A percentile compares a stretch with the other conserved stretches of the same genome.
Evolutionary conservation across 2,888 invertebrate species (phyloP).

Genomic region (Trachelus stipa): DNA sequence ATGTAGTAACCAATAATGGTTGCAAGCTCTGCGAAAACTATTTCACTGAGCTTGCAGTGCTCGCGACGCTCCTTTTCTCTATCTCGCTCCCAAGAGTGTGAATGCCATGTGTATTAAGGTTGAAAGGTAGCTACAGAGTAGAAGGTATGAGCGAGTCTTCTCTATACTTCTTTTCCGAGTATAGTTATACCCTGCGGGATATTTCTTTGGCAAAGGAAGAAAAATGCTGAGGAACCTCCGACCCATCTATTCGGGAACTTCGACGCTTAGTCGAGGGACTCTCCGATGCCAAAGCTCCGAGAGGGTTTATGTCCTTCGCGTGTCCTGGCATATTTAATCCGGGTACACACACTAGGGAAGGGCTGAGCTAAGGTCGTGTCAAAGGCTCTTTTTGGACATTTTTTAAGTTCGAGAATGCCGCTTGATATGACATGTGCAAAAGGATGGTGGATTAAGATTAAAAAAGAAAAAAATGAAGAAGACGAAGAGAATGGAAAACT

Average conservation of each 20-base stretch:
- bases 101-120: neutral
- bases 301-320: constrained; percentile 1
- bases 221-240: constrained; percentile 2
- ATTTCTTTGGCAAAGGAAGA: neutral
- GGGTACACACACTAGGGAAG: neutral
- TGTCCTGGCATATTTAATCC: constrained; percentile 2
- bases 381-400: neutral
- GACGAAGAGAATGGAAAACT: neutral
- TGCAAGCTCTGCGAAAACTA: neutral
- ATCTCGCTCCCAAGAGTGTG: neutral
- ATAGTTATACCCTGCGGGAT: neutral
- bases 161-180: neutral
- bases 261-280: neutral
- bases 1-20: neutral
- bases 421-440: neutral
- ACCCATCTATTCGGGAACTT: neutral
- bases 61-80: neutral
- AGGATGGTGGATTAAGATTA: neutral
- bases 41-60: neutral
- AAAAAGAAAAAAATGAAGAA: neutral
- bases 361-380: neutral
- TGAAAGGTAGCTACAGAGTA: neutral
- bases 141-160: neutral
- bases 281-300: neutral
- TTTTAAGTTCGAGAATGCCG: neutral